Base-by-base conservation (phyloP, 2,888 invertebrate genomes). In the Athalia cordata region DNA sequence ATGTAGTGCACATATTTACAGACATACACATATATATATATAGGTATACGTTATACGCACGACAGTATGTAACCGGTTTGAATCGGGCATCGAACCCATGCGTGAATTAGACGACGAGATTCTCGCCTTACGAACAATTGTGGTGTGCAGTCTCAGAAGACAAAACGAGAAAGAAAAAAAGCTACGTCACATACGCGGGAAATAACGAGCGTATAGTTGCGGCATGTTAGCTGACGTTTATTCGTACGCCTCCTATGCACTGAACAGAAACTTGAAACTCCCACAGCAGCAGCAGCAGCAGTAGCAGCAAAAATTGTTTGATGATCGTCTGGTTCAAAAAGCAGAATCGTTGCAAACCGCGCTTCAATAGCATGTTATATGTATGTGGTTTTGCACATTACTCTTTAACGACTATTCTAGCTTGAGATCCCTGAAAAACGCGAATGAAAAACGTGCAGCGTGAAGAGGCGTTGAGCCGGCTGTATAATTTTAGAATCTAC, bases 1-100 rank as follows among this genome's bases (percentile, higher is more conserved):
- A 11, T 55, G 55, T 4, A n/a, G 55, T 11, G 8, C n/a, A 8
- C n/a, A 11, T 3, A 11, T n/a, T 8, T n/a, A 8, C 55, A n/a
- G 55, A n/a, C 9, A n/a, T 55, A 55, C 3, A 55, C 8, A 2
- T 55, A 55, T n/a, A 2, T 55, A 55, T n/a, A 55, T 15, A 9
- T 5, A 72, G 3, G 59, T 15, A 13, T 29, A 9, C 5, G 66
- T 59, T 8, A 57, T 13, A 45, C 59, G 59, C 8, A 4, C 47
- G 45, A 9, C 8, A 52, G 68, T 47, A 4, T 13, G 52, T 4
- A 72, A 72, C 72, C 72, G 72, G 72, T 72, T 72, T 72, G 43
- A 72, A 59, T 59, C 72, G 72, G 72, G 59, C 72, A 59, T 72
- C 72, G 72, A 72, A 72, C 72, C 72, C 72, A 59, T 72, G 47